Conservation (phyloP, 1,140 invertebrate species). For the Calosoma granatense region DNA sequence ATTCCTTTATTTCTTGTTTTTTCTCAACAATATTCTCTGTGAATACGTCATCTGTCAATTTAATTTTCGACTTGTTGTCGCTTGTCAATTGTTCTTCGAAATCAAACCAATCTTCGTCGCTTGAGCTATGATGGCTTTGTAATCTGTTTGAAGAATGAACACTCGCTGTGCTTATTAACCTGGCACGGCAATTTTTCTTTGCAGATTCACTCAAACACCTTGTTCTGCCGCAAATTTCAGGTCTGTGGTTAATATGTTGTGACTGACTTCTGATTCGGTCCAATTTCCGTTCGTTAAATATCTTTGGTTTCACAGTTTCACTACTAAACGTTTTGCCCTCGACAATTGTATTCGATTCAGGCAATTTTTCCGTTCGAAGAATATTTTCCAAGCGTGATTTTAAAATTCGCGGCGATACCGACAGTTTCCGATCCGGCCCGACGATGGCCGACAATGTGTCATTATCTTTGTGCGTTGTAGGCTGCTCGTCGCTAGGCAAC, state of each 20-base stretch:
- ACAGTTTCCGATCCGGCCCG: conserved; percentile 14
- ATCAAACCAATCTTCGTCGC: conserved; percentile 26
- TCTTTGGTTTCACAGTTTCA: neutral
- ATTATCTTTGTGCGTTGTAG: neutral
- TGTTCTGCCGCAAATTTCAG: neutral
- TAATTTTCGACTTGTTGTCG: neutral
- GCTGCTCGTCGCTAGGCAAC: conserved; percentile 31
- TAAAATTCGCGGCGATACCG: conserved; percentile 27
- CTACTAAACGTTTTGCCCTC: neutral
- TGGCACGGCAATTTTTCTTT: conserved; percentile 11
- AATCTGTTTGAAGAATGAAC: conserved; percentile 17
- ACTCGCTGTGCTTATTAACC: conserved; percentile 12
- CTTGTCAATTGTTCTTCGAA: conserved; percentile 18
- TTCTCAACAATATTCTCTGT: neutral
- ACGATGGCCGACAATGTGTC: neutral
- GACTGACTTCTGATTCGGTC: neutral
- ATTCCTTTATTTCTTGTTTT: neutral
- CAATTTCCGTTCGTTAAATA: neutral
- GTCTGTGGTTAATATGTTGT: conserved; percentile 10
- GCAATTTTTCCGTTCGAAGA: conserved; percentile 16
- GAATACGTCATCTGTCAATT: neutral
- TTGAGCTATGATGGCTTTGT: conserved; percentile 25
- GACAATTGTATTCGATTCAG: conserved; percentile 12
- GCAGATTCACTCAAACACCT: conserved; percentile 22
- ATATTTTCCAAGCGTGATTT: conserved; percentile 29